Percentiles rank a stretch among this genome's conserved stretches.
Conservation (phyloP, 2,888 invertebrate species). For the Unio pictorum region DNA sequence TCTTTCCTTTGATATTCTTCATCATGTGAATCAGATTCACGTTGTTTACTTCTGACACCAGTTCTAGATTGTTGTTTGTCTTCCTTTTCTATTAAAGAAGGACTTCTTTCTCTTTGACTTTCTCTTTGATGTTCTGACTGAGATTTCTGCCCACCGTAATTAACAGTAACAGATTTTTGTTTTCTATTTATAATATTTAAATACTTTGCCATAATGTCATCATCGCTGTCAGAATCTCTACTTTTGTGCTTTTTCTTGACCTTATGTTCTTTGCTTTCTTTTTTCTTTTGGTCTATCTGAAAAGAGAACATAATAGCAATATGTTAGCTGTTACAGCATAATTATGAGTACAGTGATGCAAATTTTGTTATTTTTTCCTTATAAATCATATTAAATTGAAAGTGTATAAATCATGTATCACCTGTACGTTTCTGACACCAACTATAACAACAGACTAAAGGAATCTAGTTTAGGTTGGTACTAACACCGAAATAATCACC, state of each 20-base stretch:
- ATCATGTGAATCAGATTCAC: background rate
- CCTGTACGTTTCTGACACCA: no score
- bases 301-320: background rate
- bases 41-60: slow-evolving; percentile 3
- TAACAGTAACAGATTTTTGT: slow-evolving; percentile 24
- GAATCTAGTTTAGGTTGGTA: no score
- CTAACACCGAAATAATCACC: no score
- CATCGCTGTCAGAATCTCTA: slow-evolving; percentile 39
- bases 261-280: slow-evolving; percentile 72
- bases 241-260: slow-evolving; percentile 58
- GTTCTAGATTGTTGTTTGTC: slow-evolving; percentile 6
- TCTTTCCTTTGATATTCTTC: background rate
- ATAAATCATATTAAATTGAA: no score
- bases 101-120: slow-evolving; percentile 11
- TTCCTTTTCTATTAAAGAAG: slow-evolving; percentile 7
- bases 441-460: no score
- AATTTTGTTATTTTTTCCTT: no score
- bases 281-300: slow-evolving; percentile 21
- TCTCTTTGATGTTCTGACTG: slow-evolving; percentile 6
- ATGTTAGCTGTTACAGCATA: no score
- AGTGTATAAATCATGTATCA: no score
- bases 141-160: slow-evolving; percentile 2
- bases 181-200: slow-evolving; percentile 62
- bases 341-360: no score
- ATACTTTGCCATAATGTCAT: slow-evolving; percentile 63